A percentile compares a stretch with the other conserved stretches of the same genome.
Evolutionary conservation across 2,797 vertebrate genomes (phyloP).

Genomic region (Trichosurus vulpecula): DNA sequence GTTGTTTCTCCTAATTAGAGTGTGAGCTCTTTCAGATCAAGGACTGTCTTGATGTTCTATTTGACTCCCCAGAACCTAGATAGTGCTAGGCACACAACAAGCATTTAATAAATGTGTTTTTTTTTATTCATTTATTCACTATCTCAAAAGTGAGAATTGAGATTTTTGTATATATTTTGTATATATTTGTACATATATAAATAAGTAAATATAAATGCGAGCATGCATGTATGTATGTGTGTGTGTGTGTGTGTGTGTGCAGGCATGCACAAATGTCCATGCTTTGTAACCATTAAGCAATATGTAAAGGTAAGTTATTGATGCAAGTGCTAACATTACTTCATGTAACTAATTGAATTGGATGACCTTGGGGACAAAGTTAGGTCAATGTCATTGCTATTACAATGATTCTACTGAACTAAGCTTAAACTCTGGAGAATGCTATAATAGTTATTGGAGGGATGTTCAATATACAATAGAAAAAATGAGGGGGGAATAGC

Average conservation of each 20-base stretch:
- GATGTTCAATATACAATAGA: background rate
- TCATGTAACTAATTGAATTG: background rate
- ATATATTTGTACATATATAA: background rate
- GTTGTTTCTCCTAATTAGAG: background rate
- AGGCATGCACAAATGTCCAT: background rate
- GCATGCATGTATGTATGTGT: background rate
- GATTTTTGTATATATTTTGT: too few relatives aligned
- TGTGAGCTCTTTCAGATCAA: background rate
- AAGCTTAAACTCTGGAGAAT: background rate
- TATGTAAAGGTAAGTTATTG: background rate
- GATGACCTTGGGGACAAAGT: background rate
- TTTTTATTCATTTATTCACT: background rate
- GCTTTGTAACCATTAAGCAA: background rate
- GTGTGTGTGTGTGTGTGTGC: too few relatives aligned
- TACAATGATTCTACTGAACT: background rate
- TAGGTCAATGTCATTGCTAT: background rate
- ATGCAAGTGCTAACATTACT: background rate
- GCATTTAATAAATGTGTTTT: background rate
- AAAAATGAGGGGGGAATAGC: background rate
- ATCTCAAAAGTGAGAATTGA: background rate
- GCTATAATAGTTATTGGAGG: background rate
- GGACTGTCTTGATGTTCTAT: background rate
- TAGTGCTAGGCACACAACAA: background rate
- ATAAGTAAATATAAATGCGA: background rate
- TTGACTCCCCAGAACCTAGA: background rate